Conservation (phyloP, 2,113 vertebrate genomes). For the Grammomys dolichurus region DNA sequence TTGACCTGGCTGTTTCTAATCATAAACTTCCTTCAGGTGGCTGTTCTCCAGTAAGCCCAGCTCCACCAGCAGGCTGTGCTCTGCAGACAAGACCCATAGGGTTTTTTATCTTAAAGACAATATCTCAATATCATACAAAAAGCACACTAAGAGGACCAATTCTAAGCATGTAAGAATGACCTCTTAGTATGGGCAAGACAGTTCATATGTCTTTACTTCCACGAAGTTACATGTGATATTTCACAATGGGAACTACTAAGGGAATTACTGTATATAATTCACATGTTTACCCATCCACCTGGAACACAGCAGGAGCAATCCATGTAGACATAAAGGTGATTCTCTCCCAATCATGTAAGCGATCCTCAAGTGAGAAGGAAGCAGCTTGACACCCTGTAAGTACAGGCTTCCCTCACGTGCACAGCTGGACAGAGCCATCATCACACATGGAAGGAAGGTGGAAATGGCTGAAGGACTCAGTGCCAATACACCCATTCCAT, state of each 20-base stretch:
- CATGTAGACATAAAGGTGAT: neutral
- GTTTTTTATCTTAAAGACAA: neutral
- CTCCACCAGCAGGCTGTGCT: too few relatives aligned
- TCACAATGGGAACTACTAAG: neutral
- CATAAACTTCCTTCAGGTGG: neutral
- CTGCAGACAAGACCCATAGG: neutral
- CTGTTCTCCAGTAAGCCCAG: neutral
- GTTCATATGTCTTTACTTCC: neutral
- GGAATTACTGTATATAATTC: neutral
- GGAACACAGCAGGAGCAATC: neutral
- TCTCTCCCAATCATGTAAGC: neutral
- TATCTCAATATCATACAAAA: neutral
- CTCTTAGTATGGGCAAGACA: neutral
- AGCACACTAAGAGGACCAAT: neutral
- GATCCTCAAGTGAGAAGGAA: fast-evolving
- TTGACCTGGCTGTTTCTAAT: neutral
- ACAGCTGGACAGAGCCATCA: neutral
- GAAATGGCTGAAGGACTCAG: neutral
- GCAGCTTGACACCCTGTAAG: fast-evolving
- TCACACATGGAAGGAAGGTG: neutral
- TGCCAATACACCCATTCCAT: too few relatives aligned
- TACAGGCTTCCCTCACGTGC: fast-evolving
- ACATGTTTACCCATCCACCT: too few relatives aligned
- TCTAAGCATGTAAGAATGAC: neutral
- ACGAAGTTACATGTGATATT: neutral